Evolutionary conservation across 2,113 vertebrate species (phyloP).

Genomic region (Madoqua kirkii): DNA sequence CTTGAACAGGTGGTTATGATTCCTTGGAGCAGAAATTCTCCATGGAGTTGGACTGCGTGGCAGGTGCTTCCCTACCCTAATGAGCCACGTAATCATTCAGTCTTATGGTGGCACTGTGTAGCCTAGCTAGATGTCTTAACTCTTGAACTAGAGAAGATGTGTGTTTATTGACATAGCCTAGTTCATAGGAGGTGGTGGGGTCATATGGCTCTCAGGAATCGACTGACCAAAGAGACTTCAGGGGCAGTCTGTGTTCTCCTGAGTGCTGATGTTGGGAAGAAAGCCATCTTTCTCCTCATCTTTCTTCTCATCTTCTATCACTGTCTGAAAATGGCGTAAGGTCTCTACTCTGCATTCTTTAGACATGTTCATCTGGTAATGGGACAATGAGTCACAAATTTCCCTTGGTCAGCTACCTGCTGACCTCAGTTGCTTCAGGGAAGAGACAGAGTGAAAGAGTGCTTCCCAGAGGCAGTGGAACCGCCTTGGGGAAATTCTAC

Average conservation of each 20-base stretch:
- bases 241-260: neutral
- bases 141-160: neutral
- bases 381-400: neutral
- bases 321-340: constrained; percentile 5
- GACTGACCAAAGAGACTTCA: neutral
- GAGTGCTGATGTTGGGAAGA: neutral
- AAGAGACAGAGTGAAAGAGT: neutral
- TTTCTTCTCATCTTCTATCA: neutral
- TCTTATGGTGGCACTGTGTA: neutral
- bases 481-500: neutral
- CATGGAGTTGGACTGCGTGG: neutral
- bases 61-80: neutral
- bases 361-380: neutral
- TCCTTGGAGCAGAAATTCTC: constrained; percentile 28
- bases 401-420: neutral
- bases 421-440: neutral
- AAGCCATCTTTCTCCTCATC: neutral
- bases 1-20: neutral
- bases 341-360: neutral
- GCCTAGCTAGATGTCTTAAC: neutral
- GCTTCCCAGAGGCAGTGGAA: constrained; percentile 16
- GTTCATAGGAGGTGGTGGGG: neutral
- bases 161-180: neutral
- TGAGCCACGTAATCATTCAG: neutral
- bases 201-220: neutral